Evolutionary conservation across 2,888 invertebrate species (phyloP), one percentile per base, ranked within the genome.

Genomic region (Limenitis camilla): DNA sequence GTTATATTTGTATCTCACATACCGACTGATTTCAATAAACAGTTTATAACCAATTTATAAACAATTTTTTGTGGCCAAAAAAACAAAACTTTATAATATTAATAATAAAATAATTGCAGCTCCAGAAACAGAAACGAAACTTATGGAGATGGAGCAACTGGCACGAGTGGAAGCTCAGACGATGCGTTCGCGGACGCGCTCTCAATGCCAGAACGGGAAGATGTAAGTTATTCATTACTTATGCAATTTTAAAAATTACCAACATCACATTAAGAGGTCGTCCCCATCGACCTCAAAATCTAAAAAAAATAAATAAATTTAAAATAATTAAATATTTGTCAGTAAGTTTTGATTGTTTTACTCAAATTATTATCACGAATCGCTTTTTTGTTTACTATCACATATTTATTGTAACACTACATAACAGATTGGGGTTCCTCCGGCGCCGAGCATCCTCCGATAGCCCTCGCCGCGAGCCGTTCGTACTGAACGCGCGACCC

Each of bases 131-230:
- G 85, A 85, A 64, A 66, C 65, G 83, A 88, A 88, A 74, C 74
- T 77, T 88, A 89, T 88, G 88, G 91, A 90, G 89, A 90, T 91
- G 89, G 91, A 91, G 81, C 89, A 90, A 79, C 87, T 91, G 88
- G 91, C 91, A 75, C 85, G 74, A 83, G 85, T 72, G 87, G 88
- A 88, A 84, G 88, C 73, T 81, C 86, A 81, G 85, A 87, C 82
- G 81, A 88, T 84, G 81, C 87, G 88, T 83, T 86, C 88, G 81
- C 87, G 87, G 83, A 86, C 85, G 81, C 88, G 86, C 68, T 86
- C 86, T 81, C 87, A 78, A 75, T 87, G 87, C 81, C 88, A 88
- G 85, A 88, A 88, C 83, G 88, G 88, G 85, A 88, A 87, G 83
- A 85, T 88, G 88, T 88, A 54, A 76, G 87, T 71, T 6, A 7